Base-by-base conservation (phyloP, 2,113 vertebrate genomes). In the Dicerorhinus sumatrensis region DNA sequence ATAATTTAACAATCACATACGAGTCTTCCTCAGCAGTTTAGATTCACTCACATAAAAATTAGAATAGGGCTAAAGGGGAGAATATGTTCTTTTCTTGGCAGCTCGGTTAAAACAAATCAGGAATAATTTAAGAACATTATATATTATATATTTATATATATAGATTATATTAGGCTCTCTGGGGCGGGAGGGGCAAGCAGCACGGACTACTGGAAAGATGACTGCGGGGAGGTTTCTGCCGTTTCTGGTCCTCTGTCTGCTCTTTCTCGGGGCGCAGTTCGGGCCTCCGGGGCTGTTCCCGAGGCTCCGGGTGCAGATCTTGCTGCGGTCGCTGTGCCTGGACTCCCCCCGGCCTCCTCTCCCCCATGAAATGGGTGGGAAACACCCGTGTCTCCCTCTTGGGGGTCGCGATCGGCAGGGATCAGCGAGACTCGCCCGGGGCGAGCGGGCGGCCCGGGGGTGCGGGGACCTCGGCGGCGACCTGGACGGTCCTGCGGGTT, bases 71-170 rank as follows among this genome's bases (percentile, higher is more conserved):
- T 94, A 97, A 54, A 88, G 67, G 93, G 96, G 94, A 96, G 97
- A 97, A 98, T 94, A 97, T 77, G 97, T 82, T 97, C 96, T 97
- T 90, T 99, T 98, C 99, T 99, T 98, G 98, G 98, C 99, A 99
- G 98, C 98, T 97, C 77, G 96, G 98, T 97, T 98, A 98, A 98
- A 98, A 98, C 87, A 98, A 98, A 98, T 99, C 98, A 99, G 98
- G 98, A 99, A 99, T 99, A 99, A 99, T 99, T 99, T 99, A 99
- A 99, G 98, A 98, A 98, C 97, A 99, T 99, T 98, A 99, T 99
- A 98, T 99, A 99, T 99, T 99, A 99, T 99, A 98, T 99, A 98
- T 98, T 97, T 98, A 98, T 98, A 98, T 98, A 97, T 87, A 98
- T 95, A 98, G 98, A 98, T 97, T 98, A 96, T 98, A 98, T 98